phyloP scores from a whole-genome alignment of 2,797 vertebrate species.

The Leptodactylus fallax region DNA sequence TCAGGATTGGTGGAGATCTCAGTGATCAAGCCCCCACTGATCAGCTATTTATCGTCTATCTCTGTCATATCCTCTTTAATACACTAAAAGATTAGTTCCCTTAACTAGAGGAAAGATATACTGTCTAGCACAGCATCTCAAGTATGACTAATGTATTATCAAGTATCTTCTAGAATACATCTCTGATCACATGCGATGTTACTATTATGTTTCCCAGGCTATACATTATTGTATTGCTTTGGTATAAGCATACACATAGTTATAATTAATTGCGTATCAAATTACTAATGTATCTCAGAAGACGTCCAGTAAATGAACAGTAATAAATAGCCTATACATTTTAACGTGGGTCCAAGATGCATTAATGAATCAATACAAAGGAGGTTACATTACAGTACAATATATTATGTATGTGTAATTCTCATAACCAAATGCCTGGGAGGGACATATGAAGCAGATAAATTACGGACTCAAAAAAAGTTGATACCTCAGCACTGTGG shows the following conservation, averaged over 20 bases:
- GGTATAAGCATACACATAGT: background rate
- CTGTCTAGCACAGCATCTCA: background rate
- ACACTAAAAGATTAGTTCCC: too few species aligned
- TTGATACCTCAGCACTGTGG: background rate
- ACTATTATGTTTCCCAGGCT: background rate
- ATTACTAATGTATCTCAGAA: slow-evolving; percentile 66
- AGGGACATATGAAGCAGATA: background rate
- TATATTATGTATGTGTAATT: slow-evolving; percentile 8
- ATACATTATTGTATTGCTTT: background rate
- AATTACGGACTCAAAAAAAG: background rate
- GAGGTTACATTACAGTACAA: background rate
- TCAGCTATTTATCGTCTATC: too few species aligned
- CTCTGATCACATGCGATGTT: background rate
- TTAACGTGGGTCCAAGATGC: slow-evolving; percentile 68
- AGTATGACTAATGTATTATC: background rate
- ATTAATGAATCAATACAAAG: slow-evolving; percentile 13
- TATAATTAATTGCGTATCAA: slow-evolving; percentile 63
- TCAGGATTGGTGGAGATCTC: too few species aligned
- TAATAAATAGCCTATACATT: slow-evolving; percentile 63
- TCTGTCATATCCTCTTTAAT: too few species aligned
- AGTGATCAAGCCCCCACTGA: too few species aligned
- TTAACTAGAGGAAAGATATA: background rate
- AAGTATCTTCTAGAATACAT: background rate
- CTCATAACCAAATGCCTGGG: background rate
- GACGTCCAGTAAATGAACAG: background rate